Conservation (phyloP, 2,113 vertebrate genomes). For the Nettapus auritus region DNA sequence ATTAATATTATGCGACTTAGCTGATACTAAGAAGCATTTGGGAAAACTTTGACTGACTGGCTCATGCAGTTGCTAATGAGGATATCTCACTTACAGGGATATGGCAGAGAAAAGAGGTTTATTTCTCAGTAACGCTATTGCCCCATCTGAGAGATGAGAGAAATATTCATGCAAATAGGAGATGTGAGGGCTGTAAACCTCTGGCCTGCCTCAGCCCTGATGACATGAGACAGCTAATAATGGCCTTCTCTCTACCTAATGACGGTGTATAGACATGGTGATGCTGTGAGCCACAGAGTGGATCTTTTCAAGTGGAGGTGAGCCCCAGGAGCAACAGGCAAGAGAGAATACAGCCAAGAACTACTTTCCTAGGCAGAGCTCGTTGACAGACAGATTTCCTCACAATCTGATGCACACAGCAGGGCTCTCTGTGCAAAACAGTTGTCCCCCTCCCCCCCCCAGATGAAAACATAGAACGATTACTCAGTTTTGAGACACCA, state of each 20-base stretch:
- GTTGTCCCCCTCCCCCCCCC: background rate
- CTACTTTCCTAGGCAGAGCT: background rate
- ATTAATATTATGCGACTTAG: constrained; percentile 71
- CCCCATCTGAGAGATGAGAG: background rate
- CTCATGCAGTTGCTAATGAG: constrained; percentile 65
- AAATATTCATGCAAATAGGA: background rate
- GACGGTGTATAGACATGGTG: fast-evolving
- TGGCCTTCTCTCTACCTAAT: background rate
- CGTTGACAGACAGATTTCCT: background rate
- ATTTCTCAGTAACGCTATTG: constrained; percentile 28
- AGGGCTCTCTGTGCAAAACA: background rate
- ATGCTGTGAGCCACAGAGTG: background rate
- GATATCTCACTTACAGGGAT: constrained; percentile 60
- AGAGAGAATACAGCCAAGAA: background rate
- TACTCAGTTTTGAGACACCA: background rate
- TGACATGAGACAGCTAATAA: background rate
- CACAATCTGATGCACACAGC: background rate
- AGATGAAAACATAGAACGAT: background rate
- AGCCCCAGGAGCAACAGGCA: background rate
- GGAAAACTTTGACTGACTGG: constrained; percentile 70
- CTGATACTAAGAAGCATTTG: constrained; percentile 71
- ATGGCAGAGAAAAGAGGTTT: constrained; percentile 43
- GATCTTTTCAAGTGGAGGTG: background rate
- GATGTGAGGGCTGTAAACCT: background rate
- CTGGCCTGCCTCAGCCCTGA: background rate